Percentiles rank a stretch among this genome's conserved stretches.
These are phyloP conservation scores for Ormyrus rosae DNA, from an alignment of 2,888 invertebrate genomes.

Conservation along the genomic window DNA sequence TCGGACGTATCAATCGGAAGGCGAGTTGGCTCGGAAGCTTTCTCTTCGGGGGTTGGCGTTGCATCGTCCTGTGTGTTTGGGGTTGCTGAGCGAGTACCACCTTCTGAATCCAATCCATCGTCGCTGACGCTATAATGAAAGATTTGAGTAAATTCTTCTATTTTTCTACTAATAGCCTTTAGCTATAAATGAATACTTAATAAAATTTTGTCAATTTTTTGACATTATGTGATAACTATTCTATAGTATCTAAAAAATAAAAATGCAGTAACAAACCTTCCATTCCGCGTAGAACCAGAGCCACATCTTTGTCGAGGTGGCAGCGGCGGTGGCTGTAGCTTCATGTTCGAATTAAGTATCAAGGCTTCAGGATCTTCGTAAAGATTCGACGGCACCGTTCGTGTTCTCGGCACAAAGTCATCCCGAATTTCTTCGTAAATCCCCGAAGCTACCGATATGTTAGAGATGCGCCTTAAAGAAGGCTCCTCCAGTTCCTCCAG, in stretches of 20 bases:
- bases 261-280: conserved; percentile 59
- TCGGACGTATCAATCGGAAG: conserved; percentile 65
- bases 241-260: not conserved
- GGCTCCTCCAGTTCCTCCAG: conserved; percentile 63
- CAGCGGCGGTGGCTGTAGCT: conserved; percentile 75
- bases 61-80: conserved; percentile 65
- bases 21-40: conserved; percentile 37
- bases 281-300: conserved; percentile 64
- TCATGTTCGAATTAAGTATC: conserved; percentile 60
- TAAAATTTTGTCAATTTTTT: not conserved
- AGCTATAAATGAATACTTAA: not conserved
- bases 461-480: conserved; percentile 77
- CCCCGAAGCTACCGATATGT: conserved; percentile 81
- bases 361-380: conserved; percentile 75
- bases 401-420: conserved; percentile 46
- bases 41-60: conserved; percentile 66
- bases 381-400: conserved; percentile 61
- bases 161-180: too few relatives aligned
- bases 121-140: conserved; percentile 63
- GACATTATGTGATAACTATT: not conserved
- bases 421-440: conserved; percentile 82
- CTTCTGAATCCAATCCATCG: conserved; percentile 69
- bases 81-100: conserved; percentile 66
- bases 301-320: conserved; percentile 75
- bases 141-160: too few relatives aligned